Base-by-base conservation (phyloP, 2,888 invertebrate species). In the Resseliella maxima region DNA sequence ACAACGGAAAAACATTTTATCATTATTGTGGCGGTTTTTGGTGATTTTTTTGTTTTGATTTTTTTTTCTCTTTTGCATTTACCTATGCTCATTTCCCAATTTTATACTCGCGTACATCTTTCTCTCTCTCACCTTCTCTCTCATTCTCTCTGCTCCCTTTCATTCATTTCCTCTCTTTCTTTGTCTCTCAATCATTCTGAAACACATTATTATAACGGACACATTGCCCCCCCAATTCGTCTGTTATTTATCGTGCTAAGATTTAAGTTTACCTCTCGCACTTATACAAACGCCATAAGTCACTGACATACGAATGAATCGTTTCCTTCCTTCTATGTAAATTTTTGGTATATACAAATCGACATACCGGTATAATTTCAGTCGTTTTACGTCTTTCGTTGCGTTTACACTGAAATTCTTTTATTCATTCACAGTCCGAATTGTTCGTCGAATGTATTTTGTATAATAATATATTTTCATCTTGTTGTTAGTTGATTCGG, bases 241-340 rank as follows among this genome's bases (percentile, higher is more conserved):
- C 24, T 24, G n/a, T 59, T 59, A 59, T 59, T 59, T 24, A 59
- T 59, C 46, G 46, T 18, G 46, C 46, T 50, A 24, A 59, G 12
- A 27, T 2, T 31, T 72, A 35, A 31, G 31, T 8, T 1, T 15
- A 18, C 31, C 15, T n/a, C 31, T 27, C 72, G 35, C 72, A 72
- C 72, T 72, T 72, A 72, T 35, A 72, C 72, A 31, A 59, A 31
- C 35, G 15, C 31, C 35, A 72, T 72, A 72, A 72, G 72, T 72
- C 72, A 72, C 72, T 72, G 72, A 72, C 72, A 72, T 35, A 72
- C 35, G 31, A 72, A 27, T n/a, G n/a, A 35, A 72, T 72, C 72
- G 72, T 72, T 72, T 72, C 72, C 72, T 72, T 72, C 72, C 72
- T 72, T 72, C 72, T 72, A 72, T 72, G 72, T 72, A 72, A 72